Evolutionary conservation across 2,113 vertebrate species (phyloP).

Genomic region (Labrus mixtus): DNA sequence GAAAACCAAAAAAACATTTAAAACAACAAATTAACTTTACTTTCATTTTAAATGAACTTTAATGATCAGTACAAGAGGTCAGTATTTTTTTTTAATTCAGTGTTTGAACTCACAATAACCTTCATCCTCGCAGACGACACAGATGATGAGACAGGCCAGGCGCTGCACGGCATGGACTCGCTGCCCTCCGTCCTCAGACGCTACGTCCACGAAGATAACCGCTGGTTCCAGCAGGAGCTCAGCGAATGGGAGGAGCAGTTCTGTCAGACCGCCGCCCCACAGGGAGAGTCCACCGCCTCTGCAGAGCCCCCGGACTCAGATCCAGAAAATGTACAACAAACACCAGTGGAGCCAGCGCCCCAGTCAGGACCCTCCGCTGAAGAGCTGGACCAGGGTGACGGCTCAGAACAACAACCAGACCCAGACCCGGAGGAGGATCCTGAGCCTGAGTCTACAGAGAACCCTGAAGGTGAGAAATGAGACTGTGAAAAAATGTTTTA

Average conservation of each 20-base stretch:
- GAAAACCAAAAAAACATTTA: too few species aligned
- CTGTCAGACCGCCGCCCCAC: conserved; percentile 88
- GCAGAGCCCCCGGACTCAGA: conserved; percentile 51
- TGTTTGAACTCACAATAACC: background rate
- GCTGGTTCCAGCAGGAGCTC: conserved; percentile 92
- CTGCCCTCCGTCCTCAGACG: conserved; percentile 86
- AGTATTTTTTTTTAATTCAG: too few species aligned
- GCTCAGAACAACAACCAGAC: conserved; percentile 41
- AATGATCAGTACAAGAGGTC: too few species aligned
- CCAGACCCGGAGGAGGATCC: conserved; percentile 35
- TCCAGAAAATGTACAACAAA: conserved; percentile 17
- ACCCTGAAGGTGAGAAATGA: conserved; percentile 52
- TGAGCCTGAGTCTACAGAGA: conserved; percentile 25
- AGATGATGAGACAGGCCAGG: conserved; percentile 80
- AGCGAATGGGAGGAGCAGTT: conserved; percentile 94
- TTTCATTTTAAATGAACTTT: too few species aligned
- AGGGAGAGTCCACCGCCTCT: conserved; percentile 85
- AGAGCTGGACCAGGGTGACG: conserved; percentile 53
- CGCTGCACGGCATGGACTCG: conserved; percentile 85
- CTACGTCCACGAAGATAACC: conserved; percentile 93
- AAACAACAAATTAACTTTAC: too few species aligned
- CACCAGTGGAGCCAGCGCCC: conserved; percentile 42
- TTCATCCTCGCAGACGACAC: conserved; percentile 60
- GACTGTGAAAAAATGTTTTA: too few species aligned
- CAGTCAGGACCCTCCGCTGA: conserved; percentile 39